Percentiles rank a stretch among this genome's conserved stretches.
phyloP scores from a whole-genome alignment of 37 sponge, comb jelly and placozoan genomes.

The Amphimedon queenslandica region DNA sequence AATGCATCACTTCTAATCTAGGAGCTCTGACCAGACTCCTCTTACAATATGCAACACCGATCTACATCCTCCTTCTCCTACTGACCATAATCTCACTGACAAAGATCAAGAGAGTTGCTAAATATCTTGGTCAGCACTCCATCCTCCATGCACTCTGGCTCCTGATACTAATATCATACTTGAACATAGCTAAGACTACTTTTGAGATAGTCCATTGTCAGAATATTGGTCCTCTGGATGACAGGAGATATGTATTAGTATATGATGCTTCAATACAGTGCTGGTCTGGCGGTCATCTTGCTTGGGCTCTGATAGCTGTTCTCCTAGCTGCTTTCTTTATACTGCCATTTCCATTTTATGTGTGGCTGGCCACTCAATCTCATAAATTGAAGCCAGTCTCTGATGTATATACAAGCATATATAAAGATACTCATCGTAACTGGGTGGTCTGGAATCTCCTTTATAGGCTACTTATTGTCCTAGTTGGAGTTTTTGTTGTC shows the following conservation, averaged over 20 bases:
- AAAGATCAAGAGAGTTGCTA: slow-evolving; percentile 25
- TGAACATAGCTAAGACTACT: slow-evolving; percentile 47
- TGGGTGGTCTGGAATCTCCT: slow-evolving; percentile 15
- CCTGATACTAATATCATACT: slow-evolving; percentile 61
- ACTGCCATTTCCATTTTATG: slow-evolving; percentile 56
- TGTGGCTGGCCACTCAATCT: too few species aligned
- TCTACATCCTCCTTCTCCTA: slow-evolving; percentile 58
- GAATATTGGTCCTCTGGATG: slow-evolving; percentile 18
- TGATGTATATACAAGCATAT: too few species aligned
- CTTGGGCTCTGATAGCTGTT: slow-evolving; percentile 45
- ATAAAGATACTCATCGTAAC: too few species aligned
- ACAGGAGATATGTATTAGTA: slow-evolving; percentile 11
- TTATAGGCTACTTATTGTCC: slow-evolving; percentile 38
- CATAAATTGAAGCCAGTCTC: too few species aligned
- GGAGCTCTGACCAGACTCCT: too few species aligned
- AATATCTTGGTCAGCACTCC: slow-evolving; percentile 46
- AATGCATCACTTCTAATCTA: too few species aligned
- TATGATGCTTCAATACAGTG: slow-evolving; percentile 59
- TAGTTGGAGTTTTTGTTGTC: slow-evolving; percentile 64
- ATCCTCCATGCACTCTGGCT: slow-evolving; percentile 62
- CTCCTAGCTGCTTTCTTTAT: too few species aligned
- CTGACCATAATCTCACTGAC: slow-evolving; percentile 22
- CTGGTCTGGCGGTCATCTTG: slow-evolving; percentile 41
- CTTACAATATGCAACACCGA: too few species aligned
- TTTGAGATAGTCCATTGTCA: slow-evolving; percentile 58